Evolutionary conservation across 2,888 invertebrate genomes (phyloP).

Genomic region (Monochamus alternatus): DNA sequence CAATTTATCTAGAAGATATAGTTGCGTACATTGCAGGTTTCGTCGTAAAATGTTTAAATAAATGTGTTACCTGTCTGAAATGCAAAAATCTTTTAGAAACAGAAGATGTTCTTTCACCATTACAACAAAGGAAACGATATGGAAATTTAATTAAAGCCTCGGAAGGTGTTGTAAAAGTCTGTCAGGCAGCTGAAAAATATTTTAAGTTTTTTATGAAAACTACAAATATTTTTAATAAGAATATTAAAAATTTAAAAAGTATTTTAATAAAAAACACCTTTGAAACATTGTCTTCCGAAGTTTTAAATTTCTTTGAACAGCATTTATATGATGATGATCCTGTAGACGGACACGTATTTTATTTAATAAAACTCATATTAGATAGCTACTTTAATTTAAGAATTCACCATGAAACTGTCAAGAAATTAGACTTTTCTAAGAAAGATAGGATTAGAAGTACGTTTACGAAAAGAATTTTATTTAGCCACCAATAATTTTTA

Average conservation of each 20-base stretch:
- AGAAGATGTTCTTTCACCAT: slow-evolving; percentile 30
- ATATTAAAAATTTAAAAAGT: slow-evolving; percentile 21
- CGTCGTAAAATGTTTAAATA: slow-evolving; percentile 44
- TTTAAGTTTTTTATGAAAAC: slow-evolving; percentile 35
- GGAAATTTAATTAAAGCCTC: slow-evolving; percentile 35
- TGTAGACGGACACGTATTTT: slow-evolving; percentile 25
- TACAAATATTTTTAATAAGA: slow-evolving; percentile 29
- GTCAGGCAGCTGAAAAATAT: slow-evolving; percentile 28
- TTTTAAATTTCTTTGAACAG: slow-evolving; percentile 29
- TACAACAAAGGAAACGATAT: slow-evolving; percentile 42
- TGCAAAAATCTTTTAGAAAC: slow-evolving; percentile 35
- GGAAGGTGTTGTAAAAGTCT: slow-evolving; percentile 26
- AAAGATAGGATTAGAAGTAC: no score
- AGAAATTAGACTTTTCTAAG: no score
- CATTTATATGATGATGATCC: slow-evolving; percentile 43
- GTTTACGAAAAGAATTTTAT: no score
- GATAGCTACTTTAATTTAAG: slow-evolving; percentile 35
- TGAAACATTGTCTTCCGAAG: slow-evolving; percentile 11
- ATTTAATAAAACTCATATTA: slow-evolving; percentile 40
- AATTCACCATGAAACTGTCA: slow-evolving; percentile 23
- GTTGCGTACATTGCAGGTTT: slow-evolving; percentile 43
- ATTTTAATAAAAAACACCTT: slow-evolving; percentile 30
- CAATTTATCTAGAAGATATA: slow-evolving; percentile 36
- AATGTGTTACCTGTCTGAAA: slow-evolving; percentile 32
- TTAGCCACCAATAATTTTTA: no score